These are phyloP conservation scores for Drosophila fungiperda DNA, from an alignment of 2,888 invertebrate genomes.

Conservation along the genomic window DNA sequence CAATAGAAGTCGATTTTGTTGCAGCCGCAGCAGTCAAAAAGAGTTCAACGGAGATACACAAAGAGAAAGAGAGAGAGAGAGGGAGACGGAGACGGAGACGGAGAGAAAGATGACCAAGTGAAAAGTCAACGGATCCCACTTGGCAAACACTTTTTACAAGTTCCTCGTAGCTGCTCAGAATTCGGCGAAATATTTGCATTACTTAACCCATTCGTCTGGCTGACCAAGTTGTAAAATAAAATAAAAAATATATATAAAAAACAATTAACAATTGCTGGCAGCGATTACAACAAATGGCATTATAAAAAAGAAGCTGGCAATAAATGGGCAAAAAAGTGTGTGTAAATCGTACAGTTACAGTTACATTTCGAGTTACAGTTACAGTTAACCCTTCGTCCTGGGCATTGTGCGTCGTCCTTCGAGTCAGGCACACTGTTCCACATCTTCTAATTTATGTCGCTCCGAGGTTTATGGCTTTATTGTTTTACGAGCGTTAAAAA, in stretches of 20 bases:
- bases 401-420: conserved; percentile 30
- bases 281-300: conserved; percentile 8
- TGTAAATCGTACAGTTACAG: conserved; percentile 51
- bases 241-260: conserved; percentile 8
- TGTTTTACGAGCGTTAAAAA: conserved; percentile 72
- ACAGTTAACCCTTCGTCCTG: conserved; percentile 65
- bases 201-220: conserved; percentile 62
- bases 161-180: conserved; percentile 48
- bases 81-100: background rate
- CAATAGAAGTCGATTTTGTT: conserved; percentile 48
- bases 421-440: conserved; percentile 52
- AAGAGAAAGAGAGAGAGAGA: background rate
- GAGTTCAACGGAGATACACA: conserved; percentile 2
- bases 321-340: conserved; percentile 32
- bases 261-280: conserved; percentile 35
- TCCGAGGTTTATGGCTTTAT: conserved; percentile 73
- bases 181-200: conserved; percentile 59
- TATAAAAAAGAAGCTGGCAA: conserved; percentile 32
- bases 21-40: conserved; percentile 62
- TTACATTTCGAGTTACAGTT: conserved; percentile 30
- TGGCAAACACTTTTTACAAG: conserved; percentile 47
- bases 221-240: conserved; percentile 61
- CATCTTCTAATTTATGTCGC: conserved; percentile 74
- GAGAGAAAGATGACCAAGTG: background rate
- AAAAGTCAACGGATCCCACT: conserved; percentile 16